Conservation (phyloP, 2,113 vertebrate species). For the Numida meleagris region DNA sequence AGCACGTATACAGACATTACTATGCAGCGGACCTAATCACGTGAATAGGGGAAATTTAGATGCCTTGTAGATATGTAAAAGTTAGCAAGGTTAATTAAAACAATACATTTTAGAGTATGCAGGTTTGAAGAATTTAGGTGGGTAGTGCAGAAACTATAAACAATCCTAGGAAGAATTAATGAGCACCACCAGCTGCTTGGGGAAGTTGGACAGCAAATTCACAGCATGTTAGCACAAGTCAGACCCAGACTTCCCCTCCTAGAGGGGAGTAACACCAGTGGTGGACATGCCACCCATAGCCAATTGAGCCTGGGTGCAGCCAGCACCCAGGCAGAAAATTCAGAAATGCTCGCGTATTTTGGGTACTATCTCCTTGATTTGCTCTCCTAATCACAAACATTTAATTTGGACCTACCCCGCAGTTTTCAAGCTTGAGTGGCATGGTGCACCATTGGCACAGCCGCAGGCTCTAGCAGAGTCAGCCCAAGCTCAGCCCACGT, state of each 20-base stretch:
- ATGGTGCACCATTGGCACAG: background rate
- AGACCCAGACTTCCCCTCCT: background rate
- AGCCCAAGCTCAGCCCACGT: accelerated
- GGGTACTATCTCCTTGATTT: background rate
- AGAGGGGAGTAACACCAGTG: background rate
- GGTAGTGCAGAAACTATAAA: background rate
- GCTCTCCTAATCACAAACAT: background rate
- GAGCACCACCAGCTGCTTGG: accelerated
- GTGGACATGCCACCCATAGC: background rate
- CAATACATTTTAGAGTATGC: background rate
- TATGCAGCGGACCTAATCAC: background rate
- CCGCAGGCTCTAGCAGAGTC: accelerated
- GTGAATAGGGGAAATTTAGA: background rate
- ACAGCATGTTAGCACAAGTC: background rate
- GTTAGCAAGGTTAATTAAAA: background rate
- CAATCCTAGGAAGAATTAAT: background rate
- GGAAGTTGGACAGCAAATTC: background rate
- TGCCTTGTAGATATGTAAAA: background rate
- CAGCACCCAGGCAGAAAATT: background rate
- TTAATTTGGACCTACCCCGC: background rate
- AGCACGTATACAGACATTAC: background rate
- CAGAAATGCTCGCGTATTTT: background rate
- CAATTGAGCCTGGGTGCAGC: background rate
- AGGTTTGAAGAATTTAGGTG: background rate
- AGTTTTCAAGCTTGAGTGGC: background rate